These are phyloP conservation scores for Dipus sagitta DNA, from an alignment of 2,797 vertebrate genomes.

Conservation along the genomic window DNA sequence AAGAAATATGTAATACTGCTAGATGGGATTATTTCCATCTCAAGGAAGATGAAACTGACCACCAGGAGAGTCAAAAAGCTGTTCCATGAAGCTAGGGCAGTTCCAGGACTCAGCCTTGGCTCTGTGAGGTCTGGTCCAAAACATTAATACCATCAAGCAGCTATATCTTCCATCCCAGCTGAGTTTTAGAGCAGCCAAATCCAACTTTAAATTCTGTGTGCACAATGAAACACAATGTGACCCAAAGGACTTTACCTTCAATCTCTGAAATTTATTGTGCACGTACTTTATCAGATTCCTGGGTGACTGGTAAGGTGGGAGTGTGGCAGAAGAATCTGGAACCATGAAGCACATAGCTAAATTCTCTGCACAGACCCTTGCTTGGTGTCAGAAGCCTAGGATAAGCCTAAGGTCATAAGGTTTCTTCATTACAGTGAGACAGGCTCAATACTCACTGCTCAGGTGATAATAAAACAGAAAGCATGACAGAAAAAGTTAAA, in stretches of 20 bases:
- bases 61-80: not conserved
- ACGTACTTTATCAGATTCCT: constrained; percentile 49
- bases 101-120: not conserved
- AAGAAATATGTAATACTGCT: not conserved
- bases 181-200: constrained; percentile 52
- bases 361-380: not conserved
- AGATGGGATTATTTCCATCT: constrained; percentile 36
- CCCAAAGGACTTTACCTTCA: constrained; percentile 40
- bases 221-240: constrained; percentile 44
- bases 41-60: not conserved
- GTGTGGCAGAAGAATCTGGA: not conserved
- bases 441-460: constrained; percentile 5
- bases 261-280: constrained; percentile 21
- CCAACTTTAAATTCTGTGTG: constrained; percentile 39
- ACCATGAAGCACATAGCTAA: not conserved
- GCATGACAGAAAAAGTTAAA: not conserved
- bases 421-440: not conserved
- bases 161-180: constrained; percentile 26
- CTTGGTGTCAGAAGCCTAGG: not conserved
- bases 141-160: constrained; percentile 12
- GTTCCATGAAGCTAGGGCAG: not conserved
- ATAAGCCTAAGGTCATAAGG: not conserved
- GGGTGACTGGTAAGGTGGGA: constrained; percentile 4
- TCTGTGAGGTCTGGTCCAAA: not conserved
- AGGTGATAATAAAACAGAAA: constrained; percentile 32